Evolutionary conservation across 2,113 vertebrate species (phyloP).

Genomic region (Cinclus mexicanus): DNA sequence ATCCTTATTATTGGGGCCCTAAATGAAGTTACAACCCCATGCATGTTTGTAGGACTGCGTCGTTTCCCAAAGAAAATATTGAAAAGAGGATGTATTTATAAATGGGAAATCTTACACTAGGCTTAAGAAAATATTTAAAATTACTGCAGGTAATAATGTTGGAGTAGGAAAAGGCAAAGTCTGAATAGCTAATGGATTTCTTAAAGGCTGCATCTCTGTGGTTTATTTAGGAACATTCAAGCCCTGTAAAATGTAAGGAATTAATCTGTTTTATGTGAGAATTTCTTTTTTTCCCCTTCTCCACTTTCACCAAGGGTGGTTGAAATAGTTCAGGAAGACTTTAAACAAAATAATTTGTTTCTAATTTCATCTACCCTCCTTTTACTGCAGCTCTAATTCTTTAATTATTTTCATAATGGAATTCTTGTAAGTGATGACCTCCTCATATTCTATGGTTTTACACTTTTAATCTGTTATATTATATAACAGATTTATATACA

Average conservation of each 20-base stretch:
- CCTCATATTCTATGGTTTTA: background rate
- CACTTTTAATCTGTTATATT: background rate
- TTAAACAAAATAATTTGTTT: background rate
- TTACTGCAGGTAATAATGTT: background rate
- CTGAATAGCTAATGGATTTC: background rate
- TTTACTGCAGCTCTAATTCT: background rate
- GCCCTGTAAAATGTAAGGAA: background rate
- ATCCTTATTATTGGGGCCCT: background rate
- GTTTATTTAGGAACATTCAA: conserved; percentile 1
- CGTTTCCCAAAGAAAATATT: background rate
- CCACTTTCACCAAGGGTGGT: background rate
- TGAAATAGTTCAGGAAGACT: background rate
- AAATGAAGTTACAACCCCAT: background rate
- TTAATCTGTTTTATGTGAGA: background rate
- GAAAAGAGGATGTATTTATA: background rate
- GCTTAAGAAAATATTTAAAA: background rate
- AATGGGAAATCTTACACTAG: background rate
- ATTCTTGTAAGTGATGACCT: background rate
- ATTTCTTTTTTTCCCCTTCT: background rate
- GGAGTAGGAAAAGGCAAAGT: background rate
- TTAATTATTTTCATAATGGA: background rate
- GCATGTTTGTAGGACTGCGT: background rate
- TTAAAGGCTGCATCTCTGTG: background rate
- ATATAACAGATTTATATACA: background rate
- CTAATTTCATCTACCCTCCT: background rate